These are phyloP conservation scores for Atrina japonica DNA, from an alignment of 2,888 invertebrate species.

Conservation along the genomic window DNA sequence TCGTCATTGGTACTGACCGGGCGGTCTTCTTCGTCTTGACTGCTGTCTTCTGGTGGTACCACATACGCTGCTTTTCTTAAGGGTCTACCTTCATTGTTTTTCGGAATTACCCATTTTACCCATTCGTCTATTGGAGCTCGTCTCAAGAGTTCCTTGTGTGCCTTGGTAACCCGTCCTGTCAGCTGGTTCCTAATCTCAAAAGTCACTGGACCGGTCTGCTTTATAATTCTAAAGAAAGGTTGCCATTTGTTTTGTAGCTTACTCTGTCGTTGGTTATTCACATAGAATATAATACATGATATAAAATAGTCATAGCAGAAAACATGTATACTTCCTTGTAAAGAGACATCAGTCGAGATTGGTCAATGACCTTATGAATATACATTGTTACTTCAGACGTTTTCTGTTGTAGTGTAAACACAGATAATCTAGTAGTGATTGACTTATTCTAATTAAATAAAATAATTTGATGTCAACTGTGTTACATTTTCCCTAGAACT, in stretches of 20 bases:
- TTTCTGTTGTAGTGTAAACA: too few species aligned
- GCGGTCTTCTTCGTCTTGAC: not conserved
- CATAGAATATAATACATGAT: too few species aligned
- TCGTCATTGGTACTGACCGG: not conserved
- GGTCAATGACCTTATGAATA: too few species aligned
- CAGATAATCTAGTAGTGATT: not conserved
- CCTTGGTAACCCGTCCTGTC: not conserved
- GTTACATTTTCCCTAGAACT: conserved; percentile 26
- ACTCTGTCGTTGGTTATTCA: not conserved
- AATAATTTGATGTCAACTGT: not conserved
- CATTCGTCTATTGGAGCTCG: not conserved
- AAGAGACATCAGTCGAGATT: too few species aligned
- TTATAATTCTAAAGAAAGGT: conserved; percentile 1
- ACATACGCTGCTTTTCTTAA: conserved; percentile 1
- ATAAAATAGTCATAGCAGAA: too few species aligned
- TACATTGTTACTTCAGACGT: too few species aligned
- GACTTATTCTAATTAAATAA: not conserved
- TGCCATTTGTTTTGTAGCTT: conserved; percentile 3
- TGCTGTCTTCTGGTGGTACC: not conserved
- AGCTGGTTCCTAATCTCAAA: not conserved
- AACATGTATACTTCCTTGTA: too few species aligned
- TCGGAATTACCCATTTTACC: not conserved
- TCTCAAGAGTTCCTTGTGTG: not conserved
- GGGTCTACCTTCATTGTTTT: not conserved
- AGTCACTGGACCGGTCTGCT: conserved; percentile 1